These are phyloP conservation scores for Drosophila lini DNA, from an alignment of 1,140 invertebrate species.

Conservation along the genomic window DNA sequence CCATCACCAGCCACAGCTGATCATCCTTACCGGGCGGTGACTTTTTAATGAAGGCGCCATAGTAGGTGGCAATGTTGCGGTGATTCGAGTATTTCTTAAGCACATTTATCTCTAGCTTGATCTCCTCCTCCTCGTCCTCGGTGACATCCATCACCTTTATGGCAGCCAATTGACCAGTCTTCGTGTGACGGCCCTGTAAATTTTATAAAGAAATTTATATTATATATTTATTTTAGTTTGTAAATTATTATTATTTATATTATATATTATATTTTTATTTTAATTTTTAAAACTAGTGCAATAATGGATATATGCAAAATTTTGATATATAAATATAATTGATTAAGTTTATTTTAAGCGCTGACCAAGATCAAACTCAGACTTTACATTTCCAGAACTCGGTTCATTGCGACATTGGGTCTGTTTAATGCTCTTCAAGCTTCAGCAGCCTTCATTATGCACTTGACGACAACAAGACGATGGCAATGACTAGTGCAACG, in stretches of 20 bases:
- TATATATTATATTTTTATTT: too few species aligned
- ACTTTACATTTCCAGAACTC: slow-evolving; percentile 21
- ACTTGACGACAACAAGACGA: slow-evolving; percentile 38
- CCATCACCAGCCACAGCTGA: slow-evolving; percentile 99
- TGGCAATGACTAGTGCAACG: slow-evolving; percentile 42
- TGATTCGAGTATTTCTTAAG: slow-evolving; percentile 99
- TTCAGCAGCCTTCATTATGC: slow-evolving; percentile 16
- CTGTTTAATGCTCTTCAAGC: slow-evolving; percentile 48
- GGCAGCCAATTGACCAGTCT: slow-evolving; percentile 99
- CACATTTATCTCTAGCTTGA: slow-evolving; percentile 99
- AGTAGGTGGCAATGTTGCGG: slow-evolving; percentile 99
- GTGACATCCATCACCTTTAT: slow-evolving; percentile 99
- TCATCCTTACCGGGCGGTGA: slow-evolving; percentile 99
- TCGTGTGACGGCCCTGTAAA: slow-evolving; percentile 97
- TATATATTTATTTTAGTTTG: too few species aligned
- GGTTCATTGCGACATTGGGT: slow-evolving; percentile 37
- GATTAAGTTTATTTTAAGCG: not conserved
- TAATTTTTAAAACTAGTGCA: too few species aligned
- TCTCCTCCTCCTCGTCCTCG: slow-evolving; percentile 99
- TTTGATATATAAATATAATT: not conserved
- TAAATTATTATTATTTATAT: too few species aligned
- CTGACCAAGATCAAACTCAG: slow-evolving; percentile 6
- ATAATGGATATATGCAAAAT: too few species aligned
- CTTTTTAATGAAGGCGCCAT: slow-evolving; percentile 99
- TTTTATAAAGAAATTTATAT: not conserved